Evolutionary conservation across 2,797 vertebrate species (phyloP), one percentile per base, ranked within the genome.

Genomic region (Cygnus olor): DNA sequence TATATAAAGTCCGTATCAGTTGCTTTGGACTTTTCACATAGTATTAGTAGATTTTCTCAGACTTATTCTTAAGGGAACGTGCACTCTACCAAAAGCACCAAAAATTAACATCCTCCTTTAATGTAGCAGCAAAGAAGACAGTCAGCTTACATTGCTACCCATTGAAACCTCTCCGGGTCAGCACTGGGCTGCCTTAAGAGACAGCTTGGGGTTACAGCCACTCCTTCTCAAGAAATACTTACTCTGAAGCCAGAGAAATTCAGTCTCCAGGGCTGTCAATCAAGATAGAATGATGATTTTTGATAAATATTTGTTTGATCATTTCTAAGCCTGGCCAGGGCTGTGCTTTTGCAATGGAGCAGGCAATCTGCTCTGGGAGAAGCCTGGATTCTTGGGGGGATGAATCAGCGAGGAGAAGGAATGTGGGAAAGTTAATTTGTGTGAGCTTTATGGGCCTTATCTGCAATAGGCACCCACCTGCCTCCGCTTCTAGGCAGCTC

Each of bases 271-370:
- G 24, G 51, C 77, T 95, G 79, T 73, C 89, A 63, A 4, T 94
- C 84, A 93, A 94, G 56, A 65, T 28, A 63, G 57, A 78, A 72
- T 1, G 4, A 83, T 83, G 2, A 19, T 79, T 92, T 95, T 83
- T 89, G 85, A 94, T 88, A 80, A 56, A 73, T 38, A 54, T 90
- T 87, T 12, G 73, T 92, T 80, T 85, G 68, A 80, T 80, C 3
- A 47, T 92, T 89, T 94, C 70, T 94, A 61, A 87, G 60, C 78
- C 40, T 68, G 72, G 90, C 79, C 49, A 58, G 84, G 85, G 79
- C 65, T 92, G 91, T 74, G 60, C 54, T 95, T 95, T 85, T 86
- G 86, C 80, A 72, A 65, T 27, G 56, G 54, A 91, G 78, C 53
- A 58, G 54, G 83, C 86, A 85, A 58, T 83, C 45, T 69, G 65